phyloP scores from a whole-genome alignment of 2,113 vertebrate genomes.

The Syngnathus scovelli region DNA sequence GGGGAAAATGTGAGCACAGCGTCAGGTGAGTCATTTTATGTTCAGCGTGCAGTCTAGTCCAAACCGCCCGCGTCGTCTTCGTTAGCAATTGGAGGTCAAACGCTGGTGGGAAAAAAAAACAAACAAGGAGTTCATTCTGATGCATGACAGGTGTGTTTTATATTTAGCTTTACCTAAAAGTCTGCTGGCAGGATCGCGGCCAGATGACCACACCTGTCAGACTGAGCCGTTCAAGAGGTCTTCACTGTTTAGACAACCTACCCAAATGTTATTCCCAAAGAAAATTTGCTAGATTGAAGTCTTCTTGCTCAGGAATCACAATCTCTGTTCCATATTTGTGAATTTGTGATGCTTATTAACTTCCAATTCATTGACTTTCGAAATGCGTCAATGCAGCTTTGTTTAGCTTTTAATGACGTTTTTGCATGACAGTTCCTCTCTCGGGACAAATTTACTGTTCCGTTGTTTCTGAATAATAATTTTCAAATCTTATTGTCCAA shows the following conservation, averaged over 20 bases:
- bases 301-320: background rate
- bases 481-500: too few relatives aligned
- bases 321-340: background rate
- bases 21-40: constrained; percentile 9
- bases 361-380: background rate
- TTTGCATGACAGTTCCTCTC: background rate
- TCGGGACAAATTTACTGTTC: too few relatives aligned
- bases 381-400: background rate
- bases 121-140: background rate
- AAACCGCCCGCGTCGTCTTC: constrained; percentile 4
- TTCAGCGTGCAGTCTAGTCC: background rate
- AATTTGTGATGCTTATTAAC: background rate
- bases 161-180: constrained; percentile 12
- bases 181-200: constrained; percentile 2
- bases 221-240: constrained; percentile 7
- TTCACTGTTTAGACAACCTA: constrained; percentile 10
- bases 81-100: constrained; percentile 4
- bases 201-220: constrained; percentile 7
- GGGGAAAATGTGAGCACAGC: constrained; percentile 7
- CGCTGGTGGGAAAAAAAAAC: background rate
- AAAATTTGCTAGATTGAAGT: constrained; percentile 4
- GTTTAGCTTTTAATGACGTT: background rate
- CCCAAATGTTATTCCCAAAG: constrained; percentile 9
- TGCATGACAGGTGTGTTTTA: constrained; percentile 10
- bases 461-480: too few relatives aligned